These are phyloP conservation scores for Echinometra lucunter DNA, from an alignment of 53 echinoderm and acorn worm genomes.

Conservation along the genomic window DNA sequence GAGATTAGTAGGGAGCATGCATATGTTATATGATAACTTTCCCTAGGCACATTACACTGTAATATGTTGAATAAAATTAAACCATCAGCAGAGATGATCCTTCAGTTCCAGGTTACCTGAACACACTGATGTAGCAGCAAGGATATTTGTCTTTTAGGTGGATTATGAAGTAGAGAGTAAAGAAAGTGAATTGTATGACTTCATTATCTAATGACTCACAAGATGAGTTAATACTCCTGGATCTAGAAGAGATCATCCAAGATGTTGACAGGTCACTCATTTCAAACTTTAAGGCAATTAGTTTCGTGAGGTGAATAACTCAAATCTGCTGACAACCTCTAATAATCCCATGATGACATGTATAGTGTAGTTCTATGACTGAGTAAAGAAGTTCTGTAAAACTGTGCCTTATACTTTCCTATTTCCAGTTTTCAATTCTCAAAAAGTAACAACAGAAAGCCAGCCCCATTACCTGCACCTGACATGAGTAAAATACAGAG, in stretches of 20 bases:
- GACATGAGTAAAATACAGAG: not conserved
- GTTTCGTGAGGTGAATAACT: not conserved
- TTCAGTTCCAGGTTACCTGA: not conserved
- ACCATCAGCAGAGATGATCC: not conserved
- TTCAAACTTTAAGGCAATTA: not conserved
- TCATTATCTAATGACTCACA: not conserved
- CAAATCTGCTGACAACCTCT: not conserved
- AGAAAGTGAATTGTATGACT: not conserved
- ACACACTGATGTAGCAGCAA: not conserved
- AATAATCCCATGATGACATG: not conserved
- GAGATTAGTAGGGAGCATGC: not conserved
- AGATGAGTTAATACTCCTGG: not conserved
- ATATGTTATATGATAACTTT: not conserved
- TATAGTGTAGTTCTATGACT: not conserved
- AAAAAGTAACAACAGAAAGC: not conserved
- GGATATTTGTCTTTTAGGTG: not conserved
- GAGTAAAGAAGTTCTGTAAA: not conserved
- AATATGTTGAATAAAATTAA: not conserved
- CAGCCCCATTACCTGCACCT: not conserved
- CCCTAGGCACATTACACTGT: not conserved
- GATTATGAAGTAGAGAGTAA: not conserved
- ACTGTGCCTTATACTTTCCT: not conserved
- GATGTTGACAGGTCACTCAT: conserved; percentile 20
- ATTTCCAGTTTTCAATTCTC: too few relatives aligned
- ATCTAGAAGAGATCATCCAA: not conserved